Evolutionary conservation across 1,140 invertebrate species (phyloP), one percentile per base, ranked within the genome.

Genomic region (Drosophila dunni): DNA sequence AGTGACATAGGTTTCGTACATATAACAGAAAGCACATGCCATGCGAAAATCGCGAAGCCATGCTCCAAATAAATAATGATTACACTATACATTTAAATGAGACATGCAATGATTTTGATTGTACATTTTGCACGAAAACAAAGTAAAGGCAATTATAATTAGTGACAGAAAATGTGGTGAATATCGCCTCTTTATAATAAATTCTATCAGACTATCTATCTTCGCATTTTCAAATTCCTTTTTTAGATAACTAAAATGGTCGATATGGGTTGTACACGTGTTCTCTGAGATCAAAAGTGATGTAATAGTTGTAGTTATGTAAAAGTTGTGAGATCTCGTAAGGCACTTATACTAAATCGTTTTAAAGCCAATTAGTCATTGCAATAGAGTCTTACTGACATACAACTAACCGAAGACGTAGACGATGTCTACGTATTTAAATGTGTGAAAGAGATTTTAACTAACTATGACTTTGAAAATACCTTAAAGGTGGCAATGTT

Each of bases 401-500:
- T 40, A 40, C 9, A 56, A 40, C 42, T 34, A 66, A 34, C 54
- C 24, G 24, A 34, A 46, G 40, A 72, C 15, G 17, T 29, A 65
- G 40, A 72, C 15, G 17, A 38, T 58, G 40, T 20, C 56, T 66
- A 51, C 20, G 53, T 58, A 57, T 51, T 40, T 48, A 36, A 20
- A 40, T 48, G 33, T 40, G 20, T n/a, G 13, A n/a, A n/a, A 40
- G 2, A 7, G n/a, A 44, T 46, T 45, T 45, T 50, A 3, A 45
- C 20, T 50, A 42, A 62, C 69, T 56, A 42, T 24, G 66, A 11
- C 36, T 45, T 45, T 29, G 36, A 54, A 67, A 84, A 73, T 90
- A 90, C 85, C 85, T 90, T 76, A 48, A 50, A 15, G 69, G 56
- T 51, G 57, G 53, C 17, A 74, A 63, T 62, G 73, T 84, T 63